Percentiles rank a stretch among this genome's conserved stretches.
Evolutionary conservation across 2,888 invertebrate genomes (phyloP).

Genomic region (Platycnemis pennipes): DNA sequence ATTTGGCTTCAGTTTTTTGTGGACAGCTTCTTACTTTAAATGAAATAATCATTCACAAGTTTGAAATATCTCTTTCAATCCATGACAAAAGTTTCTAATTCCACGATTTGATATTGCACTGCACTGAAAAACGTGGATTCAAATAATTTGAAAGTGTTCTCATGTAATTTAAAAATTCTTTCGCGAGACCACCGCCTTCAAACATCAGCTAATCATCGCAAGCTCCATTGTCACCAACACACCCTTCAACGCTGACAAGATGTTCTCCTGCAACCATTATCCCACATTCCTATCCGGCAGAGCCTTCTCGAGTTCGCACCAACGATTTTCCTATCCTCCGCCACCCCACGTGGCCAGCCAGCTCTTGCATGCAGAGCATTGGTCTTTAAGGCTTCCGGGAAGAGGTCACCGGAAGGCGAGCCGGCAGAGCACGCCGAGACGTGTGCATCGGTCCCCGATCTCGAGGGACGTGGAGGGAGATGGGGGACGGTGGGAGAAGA

Average conservation of each 20-base stretch:
- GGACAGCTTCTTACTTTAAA: too few relatives aligned
- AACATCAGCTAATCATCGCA: background rate
- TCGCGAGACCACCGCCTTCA: background rate
- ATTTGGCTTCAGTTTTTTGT: too few relatives aligned
- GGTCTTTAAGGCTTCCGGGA: slow-evolving; percentile 13
- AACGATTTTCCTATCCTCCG: background rate
- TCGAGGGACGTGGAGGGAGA: background rate
- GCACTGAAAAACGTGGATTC: too few relatives aligned
- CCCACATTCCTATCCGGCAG: background rate
- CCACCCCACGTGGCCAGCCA: background rate
- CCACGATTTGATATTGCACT: too few relatives aligned
- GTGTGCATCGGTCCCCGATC: background rate
- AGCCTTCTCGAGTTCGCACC: background rate
- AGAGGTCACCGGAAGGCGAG: slow-evolving; percentile 22
- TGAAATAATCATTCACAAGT: too few relatives aligned
- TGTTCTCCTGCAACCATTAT: background rate
- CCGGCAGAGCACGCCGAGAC: background rate
- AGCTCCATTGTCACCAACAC: background rate
- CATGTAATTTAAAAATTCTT: background rate
- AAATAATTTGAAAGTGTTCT: too few relatives aligned
- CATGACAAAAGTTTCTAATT: too few relatives aligned
- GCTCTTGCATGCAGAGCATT: background rate
- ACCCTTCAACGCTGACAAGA: background rate
- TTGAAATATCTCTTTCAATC: too few relatives aligned
- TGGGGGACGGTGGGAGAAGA: background rate